Evolutionary conservation across 2,888 invertebrate genomes (phyloP), one percentile per base, ranked within the genome.

Genomic region (Rhaphigaster nebulosa): DNA sequence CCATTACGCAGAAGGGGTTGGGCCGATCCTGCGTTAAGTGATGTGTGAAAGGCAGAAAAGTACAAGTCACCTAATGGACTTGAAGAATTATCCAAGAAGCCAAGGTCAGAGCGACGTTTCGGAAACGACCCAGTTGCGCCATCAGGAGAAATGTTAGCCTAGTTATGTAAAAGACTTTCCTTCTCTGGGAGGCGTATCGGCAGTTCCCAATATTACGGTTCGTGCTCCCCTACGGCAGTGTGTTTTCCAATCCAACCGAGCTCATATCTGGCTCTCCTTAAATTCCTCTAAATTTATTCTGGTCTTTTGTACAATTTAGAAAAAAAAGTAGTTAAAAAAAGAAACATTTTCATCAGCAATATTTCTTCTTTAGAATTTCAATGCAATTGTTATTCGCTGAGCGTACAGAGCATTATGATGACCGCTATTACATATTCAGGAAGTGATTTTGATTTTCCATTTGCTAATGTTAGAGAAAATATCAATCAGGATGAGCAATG

Each of bases 111-210:
- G 8, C 45, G 84, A 45, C 84, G 84, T 84, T 84, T 84, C 84
- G 84, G 84, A 50, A 84, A 84, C 84, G 84, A 84, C 84, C 84
- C 38, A 84, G 84, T 84, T 84, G 84, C 84, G 15, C n/a, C 84
- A 84, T 18, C 45, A 84, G 84, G 45, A 84, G 84, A 84, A 84
- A 84, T 84, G 84, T 50, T 76, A 76, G 70, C 70, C 70, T 76
- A 76, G 70, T 76, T 76, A 76, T 84, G 84, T 50, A 84, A 50
- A 84, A 50, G 45, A 84, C 84, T 84, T 84, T 84, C 84, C 84
- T 84, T 84, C 45, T 38, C 26, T 4, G 45, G 45, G 15, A 84
- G 84, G 84, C 45, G 45, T 84, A 50, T 38, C 84, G n/a, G n/a
- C 4, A n/a, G 34, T 84, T 45, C 80, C 80, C 41, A 45, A 84